Conservation (phyloP, 2,113 vertebrate genomes). For the Hucho hucho region DNA sequence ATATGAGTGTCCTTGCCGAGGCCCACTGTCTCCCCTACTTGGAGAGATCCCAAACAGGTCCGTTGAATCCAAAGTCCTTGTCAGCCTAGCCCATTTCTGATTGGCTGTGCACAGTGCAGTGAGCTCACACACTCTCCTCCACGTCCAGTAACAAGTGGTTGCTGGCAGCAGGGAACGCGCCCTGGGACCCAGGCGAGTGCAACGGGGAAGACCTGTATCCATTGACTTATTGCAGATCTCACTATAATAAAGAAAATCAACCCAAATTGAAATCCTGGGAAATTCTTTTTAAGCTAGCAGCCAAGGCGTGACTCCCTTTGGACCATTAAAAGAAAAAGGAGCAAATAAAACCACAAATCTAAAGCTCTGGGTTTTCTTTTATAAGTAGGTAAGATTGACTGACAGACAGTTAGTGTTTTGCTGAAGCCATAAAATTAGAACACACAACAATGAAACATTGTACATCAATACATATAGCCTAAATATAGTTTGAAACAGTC, state of each 20-base stretch:
- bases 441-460: conserved; percentile 75
- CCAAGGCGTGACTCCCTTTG: conserved; percentile 98
- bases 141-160: conserved; percentile 21
- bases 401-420: conserved; percentile 58
- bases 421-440: conserved; percentile 62
- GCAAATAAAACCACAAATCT: conserved; percentile 59
- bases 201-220: conserved; percentile 70
- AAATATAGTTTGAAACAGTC: conserved; percentile 72
- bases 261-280: conserved; percentile 56
- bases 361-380: conserved; percentile 47
- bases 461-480: conserved; percentile 54
- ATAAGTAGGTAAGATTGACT: conserved; percentile 4
- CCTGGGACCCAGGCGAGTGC: conserved; percentile 59
- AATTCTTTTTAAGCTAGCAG: conserved; percentile 92
- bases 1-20: conserved; percentile 4
- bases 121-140: conserved; percentile 29
- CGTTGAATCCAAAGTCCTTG: conserved; percentile 38
- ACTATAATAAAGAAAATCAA: conserved; percentile 79
- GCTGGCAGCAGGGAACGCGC: conserved; percentile 18
- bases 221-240: conserved; percentile 62
- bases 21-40: conserved; percentile 5
- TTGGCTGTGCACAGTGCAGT: conserved; percentile 34
- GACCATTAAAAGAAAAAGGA: conserved; percentile 74
- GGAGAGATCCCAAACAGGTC: conserved; percentile 13
- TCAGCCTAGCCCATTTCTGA: conserved; percentile 28